These are phyloP conservation scores for Carcinoscorpius rotundicauda DNA, from an alignment of 1,140 invertebrate genomes.

Conservation along the genomic window DNA sequence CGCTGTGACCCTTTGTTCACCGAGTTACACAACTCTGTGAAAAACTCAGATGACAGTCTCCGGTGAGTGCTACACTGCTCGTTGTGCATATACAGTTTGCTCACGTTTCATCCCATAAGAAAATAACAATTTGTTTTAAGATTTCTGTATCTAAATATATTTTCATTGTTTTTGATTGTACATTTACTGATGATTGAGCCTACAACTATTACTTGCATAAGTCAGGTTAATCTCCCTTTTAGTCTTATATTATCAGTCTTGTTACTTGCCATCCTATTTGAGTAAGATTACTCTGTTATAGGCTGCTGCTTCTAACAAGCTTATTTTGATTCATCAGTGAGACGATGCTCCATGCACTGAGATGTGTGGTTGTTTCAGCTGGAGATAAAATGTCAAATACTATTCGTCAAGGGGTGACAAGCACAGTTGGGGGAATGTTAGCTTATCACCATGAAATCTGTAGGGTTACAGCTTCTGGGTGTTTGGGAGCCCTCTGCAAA, in stretches of 20 bases:
- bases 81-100: no score
- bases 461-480: conserved; percentile 66
- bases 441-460: conserved; percentile 65
- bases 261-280: no score
- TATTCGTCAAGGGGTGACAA: conserved; percentile 59
- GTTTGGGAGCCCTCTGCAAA: conserved; percentile 68
- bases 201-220: no score
- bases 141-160: no score
- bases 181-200: no score
- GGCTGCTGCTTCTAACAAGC: no score
- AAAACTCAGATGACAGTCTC: conserved; percentile 62
- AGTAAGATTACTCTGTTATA: no score
- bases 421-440: conserved; percentile 52
- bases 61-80: background rate
- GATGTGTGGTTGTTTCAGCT: conserved; percentile 64
- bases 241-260: no score
- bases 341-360: conserved; percentile 79
- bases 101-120: no score
- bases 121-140: no score
- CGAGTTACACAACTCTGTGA: conserved; percentile 76
- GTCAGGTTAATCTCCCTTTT: no score
- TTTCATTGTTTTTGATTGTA: no score
- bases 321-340: conserved; percentile 43
- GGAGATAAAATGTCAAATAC: conserved; percentile 79
- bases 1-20: conserved; percentile 71